Evolutionary conservation across 2,113 vertebrate species (phyloP).

Genomic region (Myotis lucifugus): DNA sequence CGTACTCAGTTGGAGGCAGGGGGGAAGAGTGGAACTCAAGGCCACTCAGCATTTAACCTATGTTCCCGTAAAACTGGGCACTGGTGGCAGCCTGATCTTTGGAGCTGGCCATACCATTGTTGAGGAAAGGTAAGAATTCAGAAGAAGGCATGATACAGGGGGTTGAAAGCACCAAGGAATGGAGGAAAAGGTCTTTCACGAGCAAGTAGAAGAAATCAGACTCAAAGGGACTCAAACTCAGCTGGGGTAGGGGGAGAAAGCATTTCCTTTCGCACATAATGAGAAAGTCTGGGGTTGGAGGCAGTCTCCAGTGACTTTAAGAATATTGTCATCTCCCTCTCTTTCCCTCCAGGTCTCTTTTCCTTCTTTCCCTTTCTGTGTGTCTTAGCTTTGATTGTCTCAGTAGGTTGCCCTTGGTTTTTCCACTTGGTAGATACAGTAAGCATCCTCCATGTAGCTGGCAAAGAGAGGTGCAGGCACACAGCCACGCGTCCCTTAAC

Average conservation of each 20-base stretch:
- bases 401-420: neutral
- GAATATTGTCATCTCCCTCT: neutral
- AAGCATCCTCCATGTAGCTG: fast-evolving
- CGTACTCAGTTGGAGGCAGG: fast-evolving
- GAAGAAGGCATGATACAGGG: neutral
- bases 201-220: neutral
- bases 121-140: neutral
- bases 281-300: neutral
- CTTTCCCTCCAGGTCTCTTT: neutral
- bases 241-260: neutral
- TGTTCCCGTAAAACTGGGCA: neutral
- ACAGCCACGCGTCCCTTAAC: neutral
- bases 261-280: neutral
- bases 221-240: neutral
- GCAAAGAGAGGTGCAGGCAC: neutral
- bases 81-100: neutral
- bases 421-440: neutral
- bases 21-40: neutral
- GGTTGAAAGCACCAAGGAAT: neutral
- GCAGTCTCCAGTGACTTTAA: neutral
- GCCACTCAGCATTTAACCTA: neutral
- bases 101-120: neutral
- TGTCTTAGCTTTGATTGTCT: neutral
- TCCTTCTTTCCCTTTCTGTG: neutral
- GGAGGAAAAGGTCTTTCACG: neutral